Percentiles rank a stretch among this genome's conserved stretches.
These are phyloP conservation scores for Sesamia nonagrioides DNA, from an alignment of 1,140 invertebrate genomes.

Conservation along the genomic window DNA sequence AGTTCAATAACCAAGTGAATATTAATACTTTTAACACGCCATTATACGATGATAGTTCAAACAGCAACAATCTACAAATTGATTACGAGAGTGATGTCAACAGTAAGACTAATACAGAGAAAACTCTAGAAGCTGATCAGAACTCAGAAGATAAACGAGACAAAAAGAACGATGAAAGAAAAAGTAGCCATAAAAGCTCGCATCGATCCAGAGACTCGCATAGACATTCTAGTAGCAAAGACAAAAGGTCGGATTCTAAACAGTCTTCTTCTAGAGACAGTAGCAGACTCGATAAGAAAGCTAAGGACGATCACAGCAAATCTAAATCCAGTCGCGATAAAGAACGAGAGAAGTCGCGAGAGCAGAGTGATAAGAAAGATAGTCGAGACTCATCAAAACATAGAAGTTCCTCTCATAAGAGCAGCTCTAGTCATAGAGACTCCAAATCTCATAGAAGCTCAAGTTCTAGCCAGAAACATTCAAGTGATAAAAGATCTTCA, in stretches of 20 bases:
- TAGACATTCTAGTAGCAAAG: slow-evolving; percentile 81
- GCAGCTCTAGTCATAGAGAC: slow-evolving; percentile 75
- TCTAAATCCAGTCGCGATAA: slow-evolving; percentile 77
- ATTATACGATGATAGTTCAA: slow-evolving; percentile 80
- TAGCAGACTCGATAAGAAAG: slow-evolving; percentile 75
- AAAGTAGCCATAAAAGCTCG: slow-evolving; percentile 79
- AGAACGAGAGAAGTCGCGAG: slow-evolving; percentile 77
- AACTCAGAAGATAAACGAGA: slow-evolving; percentile 77
- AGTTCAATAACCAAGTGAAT: slow-evolving; percentile 79
- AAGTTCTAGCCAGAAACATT: slow-evolving; percentile 78
- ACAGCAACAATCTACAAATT: slow-evolving; percentile 80
- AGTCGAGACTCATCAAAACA: slow-evolving; percentile 82
- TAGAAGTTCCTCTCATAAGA: slow-evolving; percentile 73
- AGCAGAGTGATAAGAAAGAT: slow-evolving; percentile 79
- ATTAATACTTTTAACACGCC: slow-evolving; percentile 78
- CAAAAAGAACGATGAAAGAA: slow-evolving; percentile 72
- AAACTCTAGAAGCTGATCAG: slow-evolving; percentile 65
- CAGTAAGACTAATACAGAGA: slow-evolving; percentile 75
- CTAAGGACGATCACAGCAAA: slow-evolving; percentile 80
- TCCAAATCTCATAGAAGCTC: slow-evolving; percentile 82
- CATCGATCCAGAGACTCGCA: slow-evolving; percentile 79
- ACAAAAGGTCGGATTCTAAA: slow-evolving; percentile 83
- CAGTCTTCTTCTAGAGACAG: slow-evolving; percentile 80
- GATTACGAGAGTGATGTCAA: slow-evolving; percentile 83
- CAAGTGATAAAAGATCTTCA: slow-evolving; percentile 73